Percentiles rank a stretch among this genome's conserved stretches.
These are phyloP conservation scores for Mayetiola destructor DNA, from an alignment of 2,888 invertebrate species.

Conservation along the genomic window DNA sequence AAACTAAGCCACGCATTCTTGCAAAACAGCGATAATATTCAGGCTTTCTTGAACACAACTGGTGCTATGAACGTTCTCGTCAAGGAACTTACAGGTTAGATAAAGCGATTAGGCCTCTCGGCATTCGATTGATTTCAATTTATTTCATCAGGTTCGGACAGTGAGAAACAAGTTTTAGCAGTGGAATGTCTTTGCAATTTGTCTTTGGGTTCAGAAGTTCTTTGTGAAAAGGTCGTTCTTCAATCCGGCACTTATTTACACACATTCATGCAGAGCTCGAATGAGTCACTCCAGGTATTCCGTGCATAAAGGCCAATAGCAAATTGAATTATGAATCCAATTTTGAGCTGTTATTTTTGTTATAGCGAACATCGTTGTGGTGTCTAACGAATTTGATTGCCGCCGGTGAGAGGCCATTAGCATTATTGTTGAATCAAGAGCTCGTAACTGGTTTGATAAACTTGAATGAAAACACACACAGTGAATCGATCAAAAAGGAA, in stretches of 20 bases:
- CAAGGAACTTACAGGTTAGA: conserved; percentile 20
- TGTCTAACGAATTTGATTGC: conserved; percentile 28
- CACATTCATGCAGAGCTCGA: conserved; percentile 26
- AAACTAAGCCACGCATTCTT: conserved; percentile 30
- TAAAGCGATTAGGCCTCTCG: not conserved
- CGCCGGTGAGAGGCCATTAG: conserved; percentile 25
- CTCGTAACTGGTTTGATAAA: conserved; percentile 16
- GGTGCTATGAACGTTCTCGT: conserved; percentile 30
- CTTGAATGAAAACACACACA: not conserved
- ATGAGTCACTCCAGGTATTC: conserved; percentile 21
- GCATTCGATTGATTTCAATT: not conserved
- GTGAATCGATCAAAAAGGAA: not conserved
- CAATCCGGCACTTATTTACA: conserved; percentile 30
- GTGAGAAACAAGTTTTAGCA: conserved; percentile 26
- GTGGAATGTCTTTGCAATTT: conserved; percentile 32
- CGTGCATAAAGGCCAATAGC: conserved; percentile 18
- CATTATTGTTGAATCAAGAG: conserved; percentile 27
- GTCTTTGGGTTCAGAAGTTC: conserved; percentile 27
- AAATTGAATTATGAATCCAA: not conserved
- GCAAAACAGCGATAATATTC: conserved; percentile 28
- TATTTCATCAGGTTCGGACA: conserved; percentile 24
- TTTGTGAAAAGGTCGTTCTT: conserved; percentile 29
- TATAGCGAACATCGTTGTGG: conserved; percentile 28
- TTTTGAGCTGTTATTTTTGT: not conserved
- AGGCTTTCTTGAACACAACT: conserved; percentile 26